Percentiles rank a stretch among this genome's conserved stretches.
Conservation (phyloP, 2,113 vertebrate species). For the Chitala chitala region DNA sequence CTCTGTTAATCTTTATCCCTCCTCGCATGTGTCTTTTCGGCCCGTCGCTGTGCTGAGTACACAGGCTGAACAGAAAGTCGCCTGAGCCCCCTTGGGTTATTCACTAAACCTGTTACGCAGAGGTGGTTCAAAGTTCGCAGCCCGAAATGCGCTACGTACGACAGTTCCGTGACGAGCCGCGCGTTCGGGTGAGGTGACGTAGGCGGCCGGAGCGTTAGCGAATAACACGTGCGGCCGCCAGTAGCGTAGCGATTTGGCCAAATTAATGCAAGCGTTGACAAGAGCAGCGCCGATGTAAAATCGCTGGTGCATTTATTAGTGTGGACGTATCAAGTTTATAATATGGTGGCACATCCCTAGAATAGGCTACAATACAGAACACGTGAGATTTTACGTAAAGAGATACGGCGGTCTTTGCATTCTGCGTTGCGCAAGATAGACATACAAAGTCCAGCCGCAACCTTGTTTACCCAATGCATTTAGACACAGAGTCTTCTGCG, state of each 20-base stretch:
- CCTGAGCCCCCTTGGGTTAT: constrained; percentile 13
- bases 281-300: not conserved
- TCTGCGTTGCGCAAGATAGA: constrained; percentile 21
- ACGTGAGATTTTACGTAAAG: not conserved
- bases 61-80: constrained; percentile 14
- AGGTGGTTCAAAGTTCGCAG: not conserved
- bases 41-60: not conserved
- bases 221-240: not conserved
- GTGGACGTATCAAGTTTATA: not conserved
- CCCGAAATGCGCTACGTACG: not conserved
- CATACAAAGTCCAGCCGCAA: constrained; percentile 27
- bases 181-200: not conserved
- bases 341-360: not conserved
- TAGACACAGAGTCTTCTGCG: not conserved
- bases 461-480: not conserved
- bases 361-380: not conserved
- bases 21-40: constrained; percentile 3
- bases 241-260: not conserved
- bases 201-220: not conserved
- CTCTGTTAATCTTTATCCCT: not conserved
- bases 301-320: not conserved
- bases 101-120: constrained; percentile 7
- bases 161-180: constrained; percentile 4
- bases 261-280: too few relatives aligned
- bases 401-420: constrained; percentile 31